phyloP scores from a whole-genome alignment of 2,888 invertebrate species.

The Entomobrya multifasciata region DNA sequence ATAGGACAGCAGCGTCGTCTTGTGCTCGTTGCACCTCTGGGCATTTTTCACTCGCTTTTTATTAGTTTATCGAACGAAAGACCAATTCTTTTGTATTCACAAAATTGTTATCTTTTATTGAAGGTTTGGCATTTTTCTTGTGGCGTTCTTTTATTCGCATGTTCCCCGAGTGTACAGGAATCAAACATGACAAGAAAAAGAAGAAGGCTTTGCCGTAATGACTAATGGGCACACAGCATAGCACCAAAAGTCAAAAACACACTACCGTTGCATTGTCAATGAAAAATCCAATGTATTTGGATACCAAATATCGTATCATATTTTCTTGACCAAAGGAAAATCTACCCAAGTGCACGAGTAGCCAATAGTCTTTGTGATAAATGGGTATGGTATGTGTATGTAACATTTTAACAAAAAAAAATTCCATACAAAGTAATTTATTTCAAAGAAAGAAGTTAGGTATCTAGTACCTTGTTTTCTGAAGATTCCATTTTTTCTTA shows the following conservation, averaged over 20 bases:
- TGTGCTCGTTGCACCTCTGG: conserved; percentile 43
- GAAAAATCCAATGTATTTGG: too few species aligned
- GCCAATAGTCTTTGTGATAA: too few species aligned
- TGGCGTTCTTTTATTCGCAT: conserved; percentile 43
- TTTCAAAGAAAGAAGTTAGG: too few species aligned
- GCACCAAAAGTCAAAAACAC: too few species aligned
- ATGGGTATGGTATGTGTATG: too few species aligned
- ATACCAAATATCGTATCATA: too few species aligned
- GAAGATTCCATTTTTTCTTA: conserved; percentile 42
- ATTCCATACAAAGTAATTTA: too few species aligned
- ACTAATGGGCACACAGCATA: conserved; percentile 29
- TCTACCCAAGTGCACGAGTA: too few species aligned
- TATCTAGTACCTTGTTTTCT: too few species aligned
- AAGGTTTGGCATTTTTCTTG: conserved; percentile 46
- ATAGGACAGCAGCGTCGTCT: conserved; percentile 47
- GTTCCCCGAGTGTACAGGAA: conserved; percentile 15
- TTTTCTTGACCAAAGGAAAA: too few species aligned
- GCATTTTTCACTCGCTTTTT: conserved; percentile 34
- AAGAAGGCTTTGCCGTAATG: conserved; percentile 42
- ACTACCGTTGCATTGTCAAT: too few species aligned
- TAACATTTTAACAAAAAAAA: too few species aligned
- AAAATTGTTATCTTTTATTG: conserved; percentile 46
- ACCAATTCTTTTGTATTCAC: conserved; percentile 39
- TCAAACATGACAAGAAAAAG: conserved; percentile 30
- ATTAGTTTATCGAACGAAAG: conserved; percentile 45